These are phyloP conservation scores for Meriones unguiculatus DNA, from an alignment of 2,113 vertebrate genomes.

Conservation along the genomic window DNA sequence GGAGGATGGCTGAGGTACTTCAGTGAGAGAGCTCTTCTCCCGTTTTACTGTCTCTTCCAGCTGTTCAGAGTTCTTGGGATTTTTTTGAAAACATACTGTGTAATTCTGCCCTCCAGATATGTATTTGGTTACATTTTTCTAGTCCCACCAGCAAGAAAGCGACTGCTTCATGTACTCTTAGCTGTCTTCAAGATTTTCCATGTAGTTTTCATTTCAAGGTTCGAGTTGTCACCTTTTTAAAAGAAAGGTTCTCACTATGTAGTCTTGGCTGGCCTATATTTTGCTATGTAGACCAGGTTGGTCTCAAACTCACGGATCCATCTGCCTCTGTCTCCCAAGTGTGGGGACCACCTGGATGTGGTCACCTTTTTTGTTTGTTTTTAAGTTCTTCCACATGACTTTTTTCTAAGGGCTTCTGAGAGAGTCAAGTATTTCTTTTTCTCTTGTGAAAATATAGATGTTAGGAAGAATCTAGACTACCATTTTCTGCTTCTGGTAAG, in stretches of 20 bases:
- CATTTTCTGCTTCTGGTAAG: slow-evolving; percentile 50
- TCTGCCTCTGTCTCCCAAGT: neutral
- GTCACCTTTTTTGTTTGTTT: neutral
- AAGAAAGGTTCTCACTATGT: neutral
- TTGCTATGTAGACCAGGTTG: neutral
- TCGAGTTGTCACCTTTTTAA: neutral
- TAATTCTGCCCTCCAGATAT: slow-evolving; percentile 47
- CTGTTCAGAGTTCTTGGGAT: slow-evolving; percentile 32
- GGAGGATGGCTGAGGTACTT: neutral
- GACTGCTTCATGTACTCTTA: neutral
- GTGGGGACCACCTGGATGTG: neutral
- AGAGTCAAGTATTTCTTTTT: neutral
- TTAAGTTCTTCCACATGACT: slow-evolving; percentile 12
- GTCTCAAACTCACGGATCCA: neutral
- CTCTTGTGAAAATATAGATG: neutral
- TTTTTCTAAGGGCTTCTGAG: neutral
- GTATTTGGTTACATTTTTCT: slow-evolving; percentile 33
- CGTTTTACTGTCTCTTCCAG: neutral
- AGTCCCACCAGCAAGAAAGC: neutral
- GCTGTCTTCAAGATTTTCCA: neutral
- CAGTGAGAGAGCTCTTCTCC: neutral
- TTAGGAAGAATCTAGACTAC: neutral
- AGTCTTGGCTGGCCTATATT: neutral
- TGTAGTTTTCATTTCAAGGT: neutral
- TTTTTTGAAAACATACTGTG: slow-evolving; percentile 14